Base-by-base conservation (phyloP, 2,113 vertebrate species). In the Myotis brandtii region DNA sequence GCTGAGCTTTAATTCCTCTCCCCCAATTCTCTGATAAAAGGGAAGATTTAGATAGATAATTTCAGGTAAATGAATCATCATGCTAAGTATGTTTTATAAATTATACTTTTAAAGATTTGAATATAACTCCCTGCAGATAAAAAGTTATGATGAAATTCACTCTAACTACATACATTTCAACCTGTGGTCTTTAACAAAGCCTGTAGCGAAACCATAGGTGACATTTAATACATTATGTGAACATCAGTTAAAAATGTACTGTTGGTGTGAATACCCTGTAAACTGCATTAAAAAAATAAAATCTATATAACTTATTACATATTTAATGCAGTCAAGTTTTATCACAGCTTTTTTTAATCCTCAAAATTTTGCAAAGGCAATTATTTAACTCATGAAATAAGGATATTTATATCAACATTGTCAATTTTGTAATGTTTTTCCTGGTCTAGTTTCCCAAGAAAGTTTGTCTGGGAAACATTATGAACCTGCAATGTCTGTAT, bases 331-430 rank as follows among this genome's bases (percentile, higher is more conserved):
- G 16, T 18, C 3, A 46, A 52, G 32, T 94, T 83, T 91, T 90
- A 92, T 77, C 91, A 77, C 9, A 46, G 37, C 46, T 12, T 83
- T 64, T 70, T 92, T 85, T 89, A 52, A 34, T 72, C 43, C 48
- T 80, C 25, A 72, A 95, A 70, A 94, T 70, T 82, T 77, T 85
- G 12, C 3, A 93, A 92, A 86, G 59, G 14, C 30, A 86, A 32
- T 91, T 85, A 83, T 82, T 94, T 30, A 93, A 37, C 40, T 83
- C 62, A 66, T 84, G 50, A 94, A 92, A 87, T 89, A 83, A 85
- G 56, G 73, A 82, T 4, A 59, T 66, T 86, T 89, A 88, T 25
- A 94, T 81, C 67, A 82, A 87, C 30, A 37, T 27, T 91, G 25
- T 64, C 70, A 75, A 11, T 75, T 69, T 84, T 34, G 16, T 34